Conservation (phyloP, 2,797 vertebrate species). For the Bryconaethiops microstoma region DNA sequence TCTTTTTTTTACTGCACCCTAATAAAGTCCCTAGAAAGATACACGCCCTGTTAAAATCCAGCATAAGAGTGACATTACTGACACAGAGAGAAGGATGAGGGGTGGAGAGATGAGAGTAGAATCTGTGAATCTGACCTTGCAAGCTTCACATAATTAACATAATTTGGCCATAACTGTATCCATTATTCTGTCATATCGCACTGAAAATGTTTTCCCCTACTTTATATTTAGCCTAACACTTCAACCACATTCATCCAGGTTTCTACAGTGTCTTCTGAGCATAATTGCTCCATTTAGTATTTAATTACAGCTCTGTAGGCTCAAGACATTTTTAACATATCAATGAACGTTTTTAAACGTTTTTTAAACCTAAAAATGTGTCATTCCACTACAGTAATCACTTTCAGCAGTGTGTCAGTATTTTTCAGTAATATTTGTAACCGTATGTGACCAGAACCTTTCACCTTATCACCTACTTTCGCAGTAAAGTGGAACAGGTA, state of each 20-base stretch:
- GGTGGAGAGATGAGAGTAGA: background rate
- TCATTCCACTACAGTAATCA: background rate
- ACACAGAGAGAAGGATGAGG: background rate
- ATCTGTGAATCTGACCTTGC: background rate
- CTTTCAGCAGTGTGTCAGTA: background rate
- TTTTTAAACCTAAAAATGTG: too few species aligned
- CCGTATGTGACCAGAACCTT: slow-evolving; percentile 22
- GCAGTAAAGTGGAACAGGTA: slow-evolving; percentile 12
- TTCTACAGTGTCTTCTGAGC: too few species aligned
- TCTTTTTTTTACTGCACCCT: too few species aligned
- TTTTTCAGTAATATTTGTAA: background rate
- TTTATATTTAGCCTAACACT: too few species aligned
- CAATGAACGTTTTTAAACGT: too few species aligned
- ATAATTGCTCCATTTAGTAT: background rate
- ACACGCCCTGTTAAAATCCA: too few species aligned
- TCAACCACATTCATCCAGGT: too few species aligned
- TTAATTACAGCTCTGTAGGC: background rate
- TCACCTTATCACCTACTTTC: slow-evolving; percentile 12
- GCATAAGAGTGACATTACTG: too few species aligned
- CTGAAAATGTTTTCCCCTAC: too few species aligned
- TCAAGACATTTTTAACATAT: background rate
- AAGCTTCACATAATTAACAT: background rate
- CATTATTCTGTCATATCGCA: background rate
- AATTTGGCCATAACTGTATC: background rate
- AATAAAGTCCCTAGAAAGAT: too few species aligned